Evolutionary conservation across 2,113 vertebrate species (phyloP), one percentile per base, ranked within the genome.

Genomic region (Syngnathus floridae): DNA sequence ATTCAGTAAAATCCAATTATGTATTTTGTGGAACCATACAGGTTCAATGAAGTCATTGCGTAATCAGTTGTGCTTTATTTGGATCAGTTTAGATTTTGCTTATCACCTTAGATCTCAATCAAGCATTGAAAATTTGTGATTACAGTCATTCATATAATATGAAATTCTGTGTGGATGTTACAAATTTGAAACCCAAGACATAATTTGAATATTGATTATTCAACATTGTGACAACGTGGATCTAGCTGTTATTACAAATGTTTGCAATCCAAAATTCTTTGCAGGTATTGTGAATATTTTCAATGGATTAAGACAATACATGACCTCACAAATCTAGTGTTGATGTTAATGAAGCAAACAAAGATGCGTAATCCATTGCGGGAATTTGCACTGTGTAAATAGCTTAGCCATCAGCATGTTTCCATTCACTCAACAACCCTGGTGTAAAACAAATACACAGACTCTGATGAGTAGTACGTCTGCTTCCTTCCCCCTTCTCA

Each of bases 331-430:
- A 74, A 79, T 81, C 13, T 35, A 68, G 62, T 65, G 68, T 5
- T 46, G 51, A 55, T 62, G 61, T 72, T 58, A 77, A 62, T 66
- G 68, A 78, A 83, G 75, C 72, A 75, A 70, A 79, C 77, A 81
- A 76, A 40, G 43, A 75, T n/a, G 35, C 60, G 55, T 73, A 75
- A 82, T 79, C 65, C 76, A 49, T 72, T 60, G 66, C 66, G 70
- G 70, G 68, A 78, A 59, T 69, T 70, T 78, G 64, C 37, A 55
- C 64, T 74, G 71, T 77, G 77, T 72, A 76, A 75, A 74, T 81
- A 74, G 70, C 73, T 65, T 55, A 61, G 61, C 43, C 60, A 65
- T 56, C 82, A 74, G 79, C 72, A 84, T 62, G 46, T 67, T 61
- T 77, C 58, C 62, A 46, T 38, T 68, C 40, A 60, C 56, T 64